Percentiles rank a stretch among this genome's conserved stretches.
These are phyloP conservation scores for Smutsia temminckii DNA, from an alignment of 2,797 vertebrate genomes.

Conservation along the genomic window DNA sequence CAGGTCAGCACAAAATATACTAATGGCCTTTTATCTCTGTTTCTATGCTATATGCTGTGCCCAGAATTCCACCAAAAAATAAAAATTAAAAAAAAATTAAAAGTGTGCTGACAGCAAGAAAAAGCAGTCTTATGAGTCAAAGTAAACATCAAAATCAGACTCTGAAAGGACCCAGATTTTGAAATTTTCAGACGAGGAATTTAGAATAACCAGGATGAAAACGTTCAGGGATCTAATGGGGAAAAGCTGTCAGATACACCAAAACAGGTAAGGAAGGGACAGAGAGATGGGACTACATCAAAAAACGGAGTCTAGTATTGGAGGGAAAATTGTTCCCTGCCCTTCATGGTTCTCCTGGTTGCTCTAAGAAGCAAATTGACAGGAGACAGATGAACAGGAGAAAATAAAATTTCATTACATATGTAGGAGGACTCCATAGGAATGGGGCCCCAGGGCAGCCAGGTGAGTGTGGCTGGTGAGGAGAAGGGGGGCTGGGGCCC, in stretches of 20 bases:
- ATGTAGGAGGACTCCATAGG: not conserved
- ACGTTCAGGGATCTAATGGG: not conserved
- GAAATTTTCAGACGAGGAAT: not conserved
- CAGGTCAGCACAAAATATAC: too few species aligned
- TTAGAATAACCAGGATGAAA: not conserved
- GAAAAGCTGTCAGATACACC: too few species aligned
- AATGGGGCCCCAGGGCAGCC: not conserved
- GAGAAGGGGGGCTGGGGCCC: too few species aligned
- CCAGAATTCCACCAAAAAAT: not conserved
- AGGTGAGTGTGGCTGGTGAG: too few species aligned
- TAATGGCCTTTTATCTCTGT: accelerated
- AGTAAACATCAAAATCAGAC: not conserved
- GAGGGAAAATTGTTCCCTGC: not conserved
- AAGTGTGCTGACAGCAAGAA: too few species aligned
- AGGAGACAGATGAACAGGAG: not conserved
- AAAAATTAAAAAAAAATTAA: not conserved
- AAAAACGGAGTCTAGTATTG: accelerated
- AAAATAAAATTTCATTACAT: not conserved
- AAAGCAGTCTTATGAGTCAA: not conserved
- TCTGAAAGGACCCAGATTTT: not conserved
- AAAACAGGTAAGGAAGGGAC: too few species aligned
- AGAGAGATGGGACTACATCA: not conserved
- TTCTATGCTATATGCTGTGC: not conserved
- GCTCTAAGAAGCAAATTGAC: not conserved
- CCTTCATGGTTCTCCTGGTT: not conserved